A percentile compares a stretch with the other conserved stretches of the same genome.
Conservation (phyloP, 2,888 invertebrate species). For the Platycheirus rosarum region DNA sequence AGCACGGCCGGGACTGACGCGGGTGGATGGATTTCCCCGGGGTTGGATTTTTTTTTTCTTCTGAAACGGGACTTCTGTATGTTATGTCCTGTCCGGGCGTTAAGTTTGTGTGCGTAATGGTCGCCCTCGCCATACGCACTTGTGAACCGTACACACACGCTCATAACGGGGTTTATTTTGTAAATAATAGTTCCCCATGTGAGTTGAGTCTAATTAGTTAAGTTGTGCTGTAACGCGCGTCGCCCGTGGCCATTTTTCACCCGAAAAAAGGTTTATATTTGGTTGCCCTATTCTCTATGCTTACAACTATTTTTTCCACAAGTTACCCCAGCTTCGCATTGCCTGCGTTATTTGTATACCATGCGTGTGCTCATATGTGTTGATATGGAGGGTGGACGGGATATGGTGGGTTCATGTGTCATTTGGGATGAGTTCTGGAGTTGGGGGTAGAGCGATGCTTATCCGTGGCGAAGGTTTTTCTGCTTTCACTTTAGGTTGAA, state of each 20-base stretch:
- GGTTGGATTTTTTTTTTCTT: constrained; percentile 49
- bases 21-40: constrained; percentile 57
- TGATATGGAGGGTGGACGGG: neutral
- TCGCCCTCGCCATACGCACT: constrained; percentile 53
- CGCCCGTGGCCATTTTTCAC: constrained; percentile 74
- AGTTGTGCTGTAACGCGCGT: constrained; percentile 73
- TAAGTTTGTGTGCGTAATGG: constrained; percentile 57
- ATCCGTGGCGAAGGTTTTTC: constrained; percentile 67
- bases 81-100: constrained; percentile 54
- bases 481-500: constrained; percentile 63
- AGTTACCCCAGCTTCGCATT: constrained; percentile 41
- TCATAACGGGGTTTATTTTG: constrained; percentile 25
- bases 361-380: constrained; percentile 32
- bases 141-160: constrained; percentile 31
- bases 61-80: constrained; percentile 59
- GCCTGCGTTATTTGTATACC: constrained; percentile 28
- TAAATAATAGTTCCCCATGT: constrained; percentile 71
- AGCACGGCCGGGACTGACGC: constrained; percentile 10
- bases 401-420: constrained; percentile 69
- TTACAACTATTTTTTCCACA: constrained; percentile 61
- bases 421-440: constrained; percentile 62
- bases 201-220: constrained; percentile 74
- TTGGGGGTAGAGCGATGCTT: constrained; percentile 59
- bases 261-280: constrained; percentile 64
- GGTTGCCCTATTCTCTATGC: constrained; percentile 26